A percentile compares a stretch with the other conserved stretches of the same genome.
Evolutionary conservation across 2,888 invertebrate genomes (phyloP).

Genomic region (Lepidocyrtinus sp.): DNA sequence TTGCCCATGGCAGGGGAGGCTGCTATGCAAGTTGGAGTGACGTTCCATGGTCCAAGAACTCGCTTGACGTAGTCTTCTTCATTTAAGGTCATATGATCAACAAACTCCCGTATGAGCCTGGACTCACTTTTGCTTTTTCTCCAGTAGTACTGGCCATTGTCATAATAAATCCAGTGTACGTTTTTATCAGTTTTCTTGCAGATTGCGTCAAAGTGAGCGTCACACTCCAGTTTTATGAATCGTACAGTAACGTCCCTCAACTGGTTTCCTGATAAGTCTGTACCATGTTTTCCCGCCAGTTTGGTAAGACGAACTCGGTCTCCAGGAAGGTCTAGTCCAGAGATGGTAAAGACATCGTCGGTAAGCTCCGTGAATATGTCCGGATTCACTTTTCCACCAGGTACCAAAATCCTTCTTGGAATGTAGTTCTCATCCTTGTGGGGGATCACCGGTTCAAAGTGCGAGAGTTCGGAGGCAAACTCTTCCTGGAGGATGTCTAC

Average conservation of each 20-base stretch:
- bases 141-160: neutral
- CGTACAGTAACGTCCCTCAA: neutral
- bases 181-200: neutral
- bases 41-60: neutral
- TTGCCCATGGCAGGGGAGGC: slow-evolving; percentile 13
- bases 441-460: too few relatives aligned
- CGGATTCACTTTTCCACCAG: neutral
- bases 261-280: neutral
- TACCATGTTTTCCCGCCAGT: neutral
- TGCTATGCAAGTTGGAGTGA: neutral
- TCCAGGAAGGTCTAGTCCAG: neutral
- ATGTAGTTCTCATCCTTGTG: too few relatives aligned
- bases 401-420: neutral
- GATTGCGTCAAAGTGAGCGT: neutral
- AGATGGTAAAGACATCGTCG: neutral
- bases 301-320: neutral
- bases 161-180: neutral
- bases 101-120: neutral
- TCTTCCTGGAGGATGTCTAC: too few relatives aligned
- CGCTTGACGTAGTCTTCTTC: neutral
- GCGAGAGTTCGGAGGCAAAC: too few relatives aligned
- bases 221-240: neutral
- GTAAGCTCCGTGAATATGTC: neutral
- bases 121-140: neutral
- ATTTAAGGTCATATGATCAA: neutral